These are phyloP conservation scores for Scarus forsteni DNA, from an alignment of 2,797 vertebrate species.

Conservation along the genomic window DNA sequence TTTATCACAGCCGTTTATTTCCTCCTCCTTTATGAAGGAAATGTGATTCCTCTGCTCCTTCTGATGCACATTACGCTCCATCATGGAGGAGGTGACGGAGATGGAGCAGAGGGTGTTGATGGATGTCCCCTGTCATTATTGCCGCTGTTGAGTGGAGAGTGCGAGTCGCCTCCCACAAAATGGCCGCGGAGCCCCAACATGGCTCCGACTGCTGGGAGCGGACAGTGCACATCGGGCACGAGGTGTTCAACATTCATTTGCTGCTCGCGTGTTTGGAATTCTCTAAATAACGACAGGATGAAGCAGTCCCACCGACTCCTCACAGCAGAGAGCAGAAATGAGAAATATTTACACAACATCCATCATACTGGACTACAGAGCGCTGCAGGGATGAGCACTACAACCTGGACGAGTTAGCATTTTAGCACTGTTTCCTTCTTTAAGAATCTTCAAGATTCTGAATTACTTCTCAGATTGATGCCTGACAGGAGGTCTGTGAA, in stretches of 20 bases:
- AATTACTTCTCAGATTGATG: too few relatives aligned
- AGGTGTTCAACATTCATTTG: constrained; percentile 52
- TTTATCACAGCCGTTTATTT: constrained; percentile 77
- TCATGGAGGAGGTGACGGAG: constrained; percentile 72
- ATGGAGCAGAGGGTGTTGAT: constrained; percentile 74
- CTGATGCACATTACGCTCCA: constrained; percentile 73
- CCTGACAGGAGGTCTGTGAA: too few relatives aligned
- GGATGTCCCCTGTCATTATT: constrained; percentile 70
- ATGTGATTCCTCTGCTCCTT: constrained; percentile 62
- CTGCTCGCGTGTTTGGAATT: constrained; percentile 33
- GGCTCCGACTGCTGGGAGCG: constrained; percentile 52
- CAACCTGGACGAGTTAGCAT: too few relatives aligned
- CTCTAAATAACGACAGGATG: constrained; percentile 18
- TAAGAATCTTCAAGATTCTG: too few relatives aligned
- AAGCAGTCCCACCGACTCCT: constrained; percentile 19
- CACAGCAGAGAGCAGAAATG: constrained; percentile 27
- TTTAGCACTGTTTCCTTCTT: too few relatives aligned
- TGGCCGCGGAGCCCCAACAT: constrained; percentile 76
- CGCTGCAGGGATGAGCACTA: too few relatives aligned
- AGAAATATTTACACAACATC: constrained; percentile 49
- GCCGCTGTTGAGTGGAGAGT: constrained; percentile 46
- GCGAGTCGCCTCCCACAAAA: constrained; percentile 71
- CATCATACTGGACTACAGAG: constrained; percentile 3
- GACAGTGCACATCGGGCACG: constrained; percentile 42
- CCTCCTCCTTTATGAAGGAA: constrained; percentile 71